Conservation (phyloP, 2,113 vertebrate species). For the Sander lucioperca region DNA sequence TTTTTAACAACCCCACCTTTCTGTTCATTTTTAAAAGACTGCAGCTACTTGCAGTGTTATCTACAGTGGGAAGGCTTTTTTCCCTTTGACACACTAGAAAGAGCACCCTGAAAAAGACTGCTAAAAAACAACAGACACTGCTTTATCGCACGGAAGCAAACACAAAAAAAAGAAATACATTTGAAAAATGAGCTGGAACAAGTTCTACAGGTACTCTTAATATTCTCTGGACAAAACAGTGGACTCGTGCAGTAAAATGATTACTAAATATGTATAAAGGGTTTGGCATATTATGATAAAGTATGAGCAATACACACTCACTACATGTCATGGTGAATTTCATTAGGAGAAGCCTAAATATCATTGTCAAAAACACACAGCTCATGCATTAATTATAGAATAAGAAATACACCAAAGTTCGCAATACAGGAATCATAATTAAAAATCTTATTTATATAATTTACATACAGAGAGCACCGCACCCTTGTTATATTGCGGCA, state of each 20-base stretch:
- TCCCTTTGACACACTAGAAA: slow-evolving; percentile 18
- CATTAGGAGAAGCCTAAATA: slow-evolving; percentile 66
- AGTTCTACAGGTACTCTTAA: slow-evolving; percentile 26
- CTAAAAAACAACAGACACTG: slow-evolving; percentile 40
- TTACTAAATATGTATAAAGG: slow-evolving; percentile 54
- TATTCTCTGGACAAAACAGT: slow-evolving; percentile 62
- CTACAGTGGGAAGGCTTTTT: slow-evolving; percentile 22
- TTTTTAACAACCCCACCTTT: slow-evolving; percentile 8
- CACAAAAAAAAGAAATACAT: slow-evolving; percentile 12
- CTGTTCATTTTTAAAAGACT: slow-evolving; percentile 17
- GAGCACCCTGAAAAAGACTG: slow-evolving; percentile 28
- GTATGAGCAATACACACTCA: slow-evolving; percentile 44
- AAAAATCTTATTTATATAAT: slow-evolving; percentile 73
- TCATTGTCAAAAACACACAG: slow-evolving; percentile 63
- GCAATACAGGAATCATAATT: slow-evolving; percentile 75
- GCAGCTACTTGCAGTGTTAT: slow-evolving; percentile 21
- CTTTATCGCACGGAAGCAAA: slow-evolving; percentile 3
- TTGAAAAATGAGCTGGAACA: slow-evolving; percentile 44
- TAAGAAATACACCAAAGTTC: slow-evolving; percentile 53
- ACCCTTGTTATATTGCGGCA: slow-evolving; percentile 55
- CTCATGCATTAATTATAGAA: slow-evolving; percentile 74
- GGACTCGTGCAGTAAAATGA: slow-evolving; percentile 31
- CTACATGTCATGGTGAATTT: slow-evolving; percentile 45
- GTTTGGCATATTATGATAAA: slow-evolving; percentile 55
- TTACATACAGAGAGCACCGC: slow-evolving; percentile 53